Evolutionary conservation across 2,113 vertebrate genomes (phyloP), one percentile per base, ranked within the genome.

Genomic region (Gymnorhina tibicen): DNA sequence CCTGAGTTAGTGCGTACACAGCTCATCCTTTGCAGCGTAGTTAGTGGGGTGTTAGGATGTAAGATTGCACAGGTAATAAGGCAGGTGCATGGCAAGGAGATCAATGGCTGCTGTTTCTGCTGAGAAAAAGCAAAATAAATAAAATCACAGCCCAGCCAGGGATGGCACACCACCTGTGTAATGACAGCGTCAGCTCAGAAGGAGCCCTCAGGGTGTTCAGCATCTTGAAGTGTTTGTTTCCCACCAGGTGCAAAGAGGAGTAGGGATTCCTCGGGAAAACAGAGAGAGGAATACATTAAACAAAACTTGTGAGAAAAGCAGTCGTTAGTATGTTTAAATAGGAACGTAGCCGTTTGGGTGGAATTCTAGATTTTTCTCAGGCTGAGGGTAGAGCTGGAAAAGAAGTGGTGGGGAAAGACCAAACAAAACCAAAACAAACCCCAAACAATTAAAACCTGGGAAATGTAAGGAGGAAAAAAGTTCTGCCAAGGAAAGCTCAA

Each of bases 1-100:
- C 90, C 94, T 95, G 93, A 97, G 94, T 97, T 97, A 95, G 82
- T 55, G 58, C 64, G 1, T 84, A 87, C 50, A 52, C 84, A 96
- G 78, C 95, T 87, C 83, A 87, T 93, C 87, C 86, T 69, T 81
- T 97, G 97, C 86, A 55, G 39, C 35, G 86, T 91, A 55, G 46
- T 96, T 96, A 94, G 83, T 21, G 28, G 37, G 64, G 33, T 92
- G 46, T 66, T 67, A 50, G 49, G 87, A 89, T 17, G 11, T 68
- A 80, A 94, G 89, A 62, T 33, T 60, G 55, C 6, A 6, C 64
- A 68, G 69, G 90, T 92, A 87, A 70, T 47, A 83, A 87, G 59
- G 52, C 53, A 85, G 41, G n/a, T 80, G 21, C 3, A 1, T 50
- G 59, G 19, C 39, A 30, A 78, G 39, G 20, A 37, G n/a, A 37